Percentiles rank a stretch among this genome's conserved stretches.
phyloP scores from a whole-genome alignment of 1,140 invertebrate genomes.

The Papilio xuthus region DNA sequence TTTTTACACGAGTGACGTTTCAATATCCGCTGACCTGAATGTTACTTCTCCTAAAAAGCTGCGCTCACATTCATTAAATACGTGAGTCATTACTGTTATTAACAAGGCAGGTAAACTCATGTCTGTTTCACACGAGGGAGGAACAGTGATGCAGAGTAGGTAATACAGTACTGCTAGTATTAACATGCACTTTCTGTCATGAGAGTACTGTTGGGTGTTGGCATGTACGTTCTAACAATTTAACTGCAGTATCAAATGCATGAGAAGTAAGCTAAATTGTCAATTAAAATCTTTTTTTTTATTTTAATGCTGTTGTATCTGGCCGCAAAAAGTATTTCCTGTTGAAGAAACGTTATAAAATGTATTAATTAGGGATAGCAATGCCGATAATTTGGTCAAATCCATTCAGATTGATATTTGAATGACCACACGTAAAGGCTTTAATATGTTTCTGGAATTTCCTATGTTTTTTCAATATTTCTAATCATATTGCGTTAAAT shows the following conservation, averaged over 20 bases:
- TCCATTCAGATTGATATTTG: not conserved
- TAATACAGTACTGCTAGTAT: not conserved
- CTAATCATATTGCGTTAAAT: not conserved
- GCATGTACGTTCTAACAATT: no score
- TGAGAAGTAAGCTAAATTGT: not conserved
- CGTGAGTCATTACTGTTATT: not conserved
- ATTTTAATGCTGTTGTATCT: not conserved
- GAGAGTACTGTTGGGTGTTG: no score
- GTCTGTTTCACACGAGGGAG: not conserved
- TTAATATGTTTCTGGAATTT: conserved; percentile 6
- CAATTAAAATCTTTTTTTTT: not conserved
- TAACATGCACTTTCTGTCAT: no score
- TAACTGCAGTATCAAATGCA: not conserved
- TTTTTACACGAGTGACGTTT: not conserved
- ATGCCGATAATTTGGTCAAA: conserved; percentile 3
- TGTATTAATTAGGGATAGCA: conserved; percentile 14
- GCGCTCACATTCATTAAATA: not conserved
- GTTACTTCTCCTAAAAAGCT: not conserved
- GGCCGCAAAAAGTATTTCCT: not conserved
- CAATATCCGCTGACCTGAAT: not conserved
- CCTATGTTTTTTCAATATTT: not conserved
- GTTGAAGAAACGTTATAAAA: not conserved
- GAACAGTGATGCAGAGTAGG: not conserved
- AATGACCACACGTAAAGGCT: not conserved
- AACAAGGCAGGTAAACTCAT: not conserved